Evolutionary conservation across 92 coral and sea anemone genomes (phyloP), one percentile per base, ranked within the genome.

Genomic region (Phenganax stokvisi): DNA sequence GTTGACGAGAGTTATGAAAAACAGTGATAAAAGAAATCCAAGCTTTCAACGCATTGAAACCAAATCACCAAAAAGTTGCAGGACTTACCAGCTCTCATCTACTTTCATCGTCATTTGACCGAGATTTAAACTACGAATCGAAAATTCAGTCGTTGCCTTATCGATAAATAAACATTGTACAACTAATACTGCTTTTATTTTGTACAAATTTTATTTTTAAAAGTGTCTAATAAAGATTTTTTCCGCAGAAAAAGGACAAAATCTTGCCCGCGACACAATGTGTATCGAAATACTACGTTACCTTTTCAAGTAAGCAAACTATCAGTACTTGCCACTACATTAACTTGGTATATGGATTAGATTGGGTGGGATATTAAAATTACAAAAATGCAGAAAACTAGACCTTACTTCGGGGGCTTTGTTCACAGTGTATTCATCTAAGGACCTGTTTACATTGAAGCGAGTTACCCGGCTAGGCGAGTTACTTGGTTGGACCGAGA

Each of bases 211-310:
- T 13, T 1, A 37, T 37, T 1, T 13, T 13, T 59, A 1, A 72
- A 31, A 31, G 11, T 70, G 13, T 54, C 25, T 20, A 20, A 20
- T 20, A 20, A 20, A 20, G 25, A 20, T 20, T 73, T 12, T 51
- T 47, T 47, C 62, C 6, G 20, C 47, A 76, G 81, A 76, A 56
- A 76, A 10, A 57, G 81, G 70, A n/a, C 81, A 76, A 28, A 54
- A 10, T 76, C 70, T 76, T 15, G 81, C 70, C 6, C 54, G 81
- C 44, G 51, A 20, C 8, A 57, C 70, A 12, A 76, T 27, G n/a
- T 57, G 70, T 57, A 57, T 76, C 51, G 81, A 57, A 20, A 76
- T 69, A 57, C 59, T 76, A 63, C 81, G 70, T 76, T 76, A 57
- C 62, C 44, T 76, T 16, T 76, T 76, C 56, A 57, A 76, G 81